Conservation (phyloP, 2,113 vertebrate species). For the Lampris incognitus region DNA sequence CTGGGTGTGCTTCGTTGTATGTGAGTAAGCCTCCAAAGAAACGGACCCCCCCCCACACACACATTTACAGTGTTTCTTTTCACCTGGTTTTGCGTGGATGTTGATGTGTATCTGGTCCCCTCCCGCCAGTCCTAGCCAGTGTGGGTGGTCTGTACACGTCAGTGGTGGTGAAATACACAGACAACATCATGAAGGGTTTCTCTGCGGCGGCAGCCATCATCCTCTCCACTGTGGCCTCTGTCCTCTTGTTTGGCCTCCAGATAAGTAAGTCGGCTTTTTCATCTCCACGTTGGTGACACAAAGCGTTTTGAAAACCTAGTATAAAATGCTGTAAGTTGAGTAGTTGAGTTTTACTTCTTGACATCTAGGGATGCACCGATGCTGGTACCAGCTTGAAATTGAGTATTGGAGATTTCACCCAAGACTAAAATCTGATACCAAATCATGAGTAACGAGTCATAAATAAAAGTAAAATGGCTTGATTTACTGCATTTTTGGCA, state of each 20-base stretch:
- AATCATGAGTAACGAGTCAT: too few species aligned
- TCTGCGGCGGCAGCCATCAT: slow-evolving; percentile 95
- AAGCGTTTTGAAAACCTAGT: too few species aligned
- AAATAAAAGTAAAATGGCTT: too few species aligned
- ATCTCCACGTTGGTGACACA: background rate
- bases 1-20: slow-evolving; percentile 91
- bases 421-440: too few species aligned
- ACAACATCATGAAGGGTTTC: slow-evolving; percentile 99
- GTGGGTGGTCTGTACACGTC: slow-evolving; percentile 97
- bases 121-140: slow-evolving; percentile 88
- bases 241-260: slow-evolving; percentile 92
- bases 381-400: too few species aligned
- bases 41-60: too few species aligned
- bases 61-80: background rate
- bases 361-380: too few species aligned
- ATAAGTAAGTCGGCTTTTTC: slow-evolving; percentile 87
- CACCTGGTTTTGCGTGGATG: background rate
- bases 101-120: slow-evolving; percentile 17
- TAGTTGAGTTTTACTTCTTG: too few species aligned
- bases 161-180: slow-evolving; percentile 96
- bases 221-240: slow-evolving; percentile 95
- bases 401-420: too few species aligned
- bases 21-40: slow-evolving; percentile 82
- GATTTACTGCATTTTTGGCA: too few species aligned
- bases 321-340: too few species aligned